A percentile compares a stretch with the other conserved stretches of the same genome.
These are phyloP conservation scores for Platyrinchus mystaceus DNA, from an alignment of 2,797 vertebrate genomes.

Conservation along the genomic window DNA sequence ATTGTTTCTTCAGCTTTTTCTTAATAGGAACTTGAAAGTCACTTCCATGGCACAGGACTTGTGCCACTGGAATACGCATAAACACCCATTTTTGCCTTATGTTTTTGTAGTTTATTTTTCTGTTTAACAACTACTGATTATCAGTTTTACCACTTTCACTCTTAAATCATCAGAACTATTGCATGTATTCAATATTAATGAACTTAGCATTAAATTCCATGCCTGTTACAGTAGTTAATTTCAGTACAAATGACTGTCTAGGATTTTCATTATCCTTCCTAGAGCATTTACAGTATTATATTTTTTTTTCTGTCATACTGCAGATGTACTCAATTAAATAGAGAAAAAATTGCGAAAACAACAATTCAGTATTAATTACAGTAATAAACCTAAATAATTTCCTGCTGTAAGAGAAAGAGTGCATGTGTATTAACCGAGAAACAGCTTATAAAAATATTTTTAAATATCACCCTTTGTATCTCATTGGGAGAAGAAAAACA, in stretches of 20 bases:
- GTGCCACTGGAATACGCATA: fast-evolving
- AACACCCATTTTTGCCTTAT: neutral
- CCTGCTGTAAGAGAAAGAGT: neutral
- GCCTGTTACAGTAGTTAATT: neutral
- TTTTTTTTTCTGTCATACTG: neutral
- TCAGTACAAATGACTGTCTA: neutral
- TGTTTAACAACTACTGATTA: neutral
- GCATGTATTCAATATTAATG: neutral
- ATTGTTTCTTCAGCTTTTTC: neutral
- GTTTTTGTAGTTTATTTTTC: neutral
- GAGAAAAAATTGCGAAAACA: neutral
- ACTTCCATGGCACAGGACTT: neutral
- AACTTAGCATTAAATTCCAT: neutral
- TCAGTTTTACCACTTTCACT: neutral
- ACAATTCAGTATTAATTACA: neutral
- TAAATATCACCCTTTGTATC: neutral
- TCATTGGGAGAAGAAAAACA: neutral
- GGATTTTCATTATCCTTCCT: neutral
- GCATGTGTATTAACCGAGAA: neutral
- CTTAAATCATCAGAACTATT: neutral
- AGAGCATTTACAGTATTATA: neutral
- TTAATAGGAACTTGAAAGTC: neutral
- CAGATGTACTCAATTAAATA: neutral
- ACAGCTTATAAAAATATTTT: neutral
- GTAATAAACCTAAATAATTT: neutral